Percentiles rank a stretch among this genome's conserved stretches.
Conservation (phyloP, 2,888 invertebrate genomes). For the Cerceris ruficornis region DNA sequence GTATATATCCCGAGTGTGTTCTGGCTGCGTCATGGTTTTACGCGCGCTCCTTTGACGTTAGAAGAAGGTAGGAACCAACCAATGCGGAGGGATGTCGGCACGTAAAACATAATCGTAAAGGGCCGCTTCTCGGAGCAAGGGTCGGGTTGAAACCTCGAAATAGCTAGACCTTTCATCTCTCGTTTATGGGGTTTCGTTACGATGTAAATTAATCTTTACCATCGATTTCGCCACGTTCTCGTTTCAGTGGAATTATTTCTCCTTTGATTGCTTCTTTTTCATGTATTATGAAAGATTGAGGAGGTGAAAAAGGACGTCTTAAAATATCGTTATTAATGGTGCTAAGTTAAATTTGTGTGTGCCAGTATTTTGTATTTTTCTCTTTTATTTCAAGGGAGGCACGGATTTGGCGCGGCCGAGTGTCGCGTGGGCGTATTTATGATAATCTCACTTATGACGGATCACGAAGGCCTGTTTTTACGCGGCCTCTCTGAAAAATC, state of each 20-base stretch:
- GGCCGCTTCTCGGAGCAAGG: conserved; percentile 45
- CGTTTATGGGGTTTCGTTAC: conserved; percentile 6
- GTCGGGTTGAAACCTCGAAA: conserved; percentile 41
- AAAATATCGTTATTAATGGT: not conserved
- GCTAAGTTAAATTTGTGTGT: not conserved
- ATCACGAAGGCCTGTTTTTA: conserved; percentile 14
- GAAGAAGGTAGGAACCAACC: conserved; percentile 10
- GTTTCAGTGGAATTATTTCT: conserved; percentile 29
- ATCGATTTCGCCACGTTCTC: conserved; percentile 21
- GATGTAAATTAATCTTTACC: conserved; percentile 19
- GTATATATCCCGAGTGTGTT: not conserved
- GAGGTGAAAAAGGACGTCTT: not conserved
- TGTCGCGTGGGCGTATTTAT: conserved; percentile 44
- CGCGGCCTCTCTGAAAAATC: conserved; percentile 8
- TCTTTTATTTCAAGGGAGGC: not conserved
- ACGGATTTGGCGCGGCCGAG: not conserved
- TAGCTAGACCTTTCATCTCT: conserved; percentile 4
- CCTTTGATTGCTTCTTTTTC: conserved; percentile 5
- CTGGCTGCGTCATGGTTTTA: conserved; percentile 64
- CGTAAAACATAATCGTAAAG: conserved; percentile 74
- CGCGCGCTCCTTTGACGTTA: conserved; percentile 52
- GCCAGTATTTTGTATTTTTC: not conserved
- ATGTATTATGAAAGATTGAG: too few relatives aligned
- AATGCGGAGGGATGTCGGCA: conserved; percentile 53
- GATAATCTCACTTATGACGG: conserved; percentile 44